Percentiles rank a stretch among this genome's conserved stretches.
phyloP scores from a whole-genome alignment of 2,888 invertebrate species.

The Perdita meconis region DNA sequence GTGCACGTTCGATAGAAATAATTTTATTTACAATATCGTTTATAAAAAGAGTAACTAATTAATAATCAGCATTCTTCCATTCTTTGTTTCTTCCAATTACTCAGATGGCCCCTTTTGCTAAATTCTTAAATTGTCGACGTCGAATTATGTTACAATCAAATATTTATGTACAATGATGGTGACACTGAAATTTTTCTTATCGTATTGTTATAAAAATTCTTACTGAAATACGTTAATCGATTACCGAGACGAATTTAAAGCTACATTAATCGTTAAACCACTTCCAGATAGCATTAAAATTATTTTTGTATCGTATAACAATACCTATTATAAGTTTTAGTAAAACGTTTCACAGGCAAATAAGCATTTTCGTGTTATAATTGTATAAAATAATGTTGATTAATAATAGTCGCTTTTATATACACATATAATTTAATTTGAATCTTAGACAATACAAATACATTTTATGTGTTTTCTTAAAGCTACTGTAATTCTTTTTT shows the following conservation, averaged over 20 bases:
- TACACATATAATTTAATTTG: slow-evolving; percentile 74
- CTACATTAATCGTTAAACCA: slow-evolving; percentile 17
- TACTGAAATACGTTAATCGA: slow-evolving; percentile 2
- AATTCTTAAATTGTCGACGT: slow-evolving; percentile 19
- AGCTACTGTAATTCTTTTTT: slow-evolving; percentile 41
- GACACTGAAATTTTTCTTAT: slow-evolving; percentile 5
- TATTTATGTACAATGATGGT: slow-evolving; percentile 40
- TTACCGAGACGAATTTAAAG: slow-evolving; percentile 23
- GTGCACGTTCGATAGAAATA: slow-evolving; percentile 19
- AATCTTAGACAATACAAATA: slow-evolving; percentile 71
- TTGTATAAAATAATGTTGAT: slow-evolving; percentile 67
- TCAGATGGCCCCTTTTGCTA: slow-evolving; percentile 36
- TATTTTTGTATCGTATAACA: slow-evolving; percentile 38
- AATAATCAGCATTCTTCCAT: slow-evolving; percentile 8
- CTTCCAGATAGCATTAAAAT: slow-evolving; percentile 22
- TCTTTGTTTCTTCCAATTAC: slow-evolving; percentile 4
- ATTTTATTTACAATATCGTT: slow-evolving; percentile 27
- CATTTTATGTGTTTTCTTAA: slow-evolving; percentile 59
- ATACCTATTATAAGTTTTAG: slow-evolving; percentile 38
- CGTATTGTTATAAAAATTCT: neutral
- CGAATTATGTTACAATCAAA: slow-evolving; percentile 37
- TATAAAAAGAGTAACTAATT: slow-evolving; percentile 16
- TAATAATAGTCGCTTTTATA: slow-evolving; percentile 69
- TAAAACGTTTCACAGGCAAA: slow-evolving; percentile 56
- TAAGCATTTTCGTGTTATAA: slow-evolving; percentile 61